Conservation (phyloP, 2,113 vertebrate genomes). For the Aphyosemion australe region DNA sequence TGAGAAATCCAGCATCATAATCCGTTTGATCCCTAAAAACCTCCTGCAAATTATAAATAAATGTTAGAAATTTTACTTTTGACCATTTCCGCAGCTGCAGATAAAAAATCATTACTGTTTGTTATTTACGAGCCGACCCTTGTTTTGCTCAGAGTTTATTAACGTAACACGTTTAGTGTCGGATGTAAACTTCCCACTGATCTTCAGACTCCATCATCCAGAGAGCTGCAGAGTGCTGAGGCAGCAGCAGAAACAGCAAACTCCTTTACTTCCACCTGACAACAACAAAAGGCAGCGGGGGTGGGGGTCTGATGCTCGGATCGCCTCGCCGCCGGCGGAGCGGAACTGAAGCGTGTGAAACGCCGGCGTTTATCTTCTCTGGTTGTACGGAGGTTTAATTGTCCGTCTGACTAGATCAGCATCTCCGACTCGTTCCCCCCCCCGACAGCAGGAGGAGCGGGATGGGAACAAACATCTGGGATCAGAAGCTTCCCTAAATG, state of each 20-base stretch:
- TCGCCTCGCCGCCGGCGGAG: too few species aligned
- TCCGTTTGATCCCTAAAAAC: too few species aligned
- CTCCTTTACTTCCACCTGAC: conserved; percentile 28
- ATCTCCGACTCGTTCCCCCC: conserved; percentile 3
- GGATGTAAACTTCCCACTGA: not conserved
- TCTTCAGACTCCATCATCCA: conserved; percentile 11
- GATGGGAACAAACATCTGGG: too few species aligned
- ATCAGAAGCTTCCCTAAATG: too few species aligned
- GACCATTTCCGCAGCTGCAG: too few species aligned
- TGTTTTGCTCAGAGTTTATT: not conserved
- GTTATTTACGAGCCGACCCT: not conserved
- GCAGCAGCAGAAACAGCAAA: conserved; percentile 33
- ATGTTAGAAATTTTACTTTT: too few species aligned
- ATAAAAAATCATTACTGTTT: too few species aligned
- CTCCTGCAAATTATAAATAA: too few species aligned
- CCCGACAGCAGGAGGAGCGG: not conserved
- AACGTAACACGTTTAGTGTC: not conserved
- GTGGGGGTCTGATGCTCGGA: not conserved
- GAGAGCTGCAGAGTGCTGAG: conserved; percentile 36
- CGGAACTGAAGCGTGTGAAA: conserved; percentile 28
- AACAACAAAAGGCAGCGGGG: conserved; percentile 21
- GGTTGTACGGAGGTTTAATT: conserved; percentile 36
- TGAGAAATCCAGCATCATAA: too few species aligned
- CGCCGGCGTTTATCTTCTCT: conserved; percentile 15
- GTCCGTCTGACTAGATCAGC: conserved; percentile 38